A percentile compares a stretch with the other conserved stretches of the same genome.
These are phyloP conservation scores for Pseudococcus longispinus DNA, from an alignment of 2,888 invertebrate species.

Conservation along the genomic window DNA sequence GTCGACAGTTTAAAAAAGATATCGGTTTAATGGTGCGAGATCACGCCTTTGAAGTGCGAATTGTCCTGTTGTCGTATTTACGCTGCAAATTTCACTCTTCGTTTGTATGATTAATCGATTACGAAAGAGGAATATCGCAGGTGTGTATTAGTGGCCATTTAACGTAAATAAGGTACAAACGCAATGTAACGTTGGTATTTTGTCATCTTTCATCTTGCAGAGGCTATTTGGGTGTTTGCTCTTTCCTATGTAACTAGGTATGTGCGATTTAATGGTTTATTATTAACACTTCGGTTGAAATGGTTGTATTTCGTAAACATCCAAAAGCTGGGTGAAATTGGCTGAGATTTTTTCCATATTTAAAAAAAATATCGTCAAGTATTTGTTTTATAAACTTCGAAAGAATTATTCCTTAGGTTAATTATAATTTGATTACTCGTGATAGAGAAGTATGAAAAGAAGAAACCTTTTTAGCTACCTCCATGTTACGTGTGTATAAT, in stretches of 20 bases:
- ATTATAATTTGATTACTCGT: background rate
- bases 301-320: background rate
- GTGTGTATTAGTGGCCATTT: constrained; percentile 31
- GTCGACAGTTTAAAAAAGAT: background rate
- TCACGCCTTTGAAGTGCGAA: constrained; percentile 35
- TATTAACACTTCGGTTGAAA: background rate
- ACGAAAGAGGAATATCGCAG: background rate
- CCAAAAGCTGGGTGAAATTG: background rate
- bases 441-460: background rate
- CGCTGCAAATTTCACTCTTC: background rate
- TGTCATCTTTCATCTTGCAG: background rate
- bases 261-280: background rate
- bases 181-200: background rate
- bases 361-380: no score
- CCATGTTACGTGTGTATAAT: background rate
- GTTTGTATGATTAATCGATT: constrained; percentile 23
- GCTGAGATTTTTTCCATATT: background rate
- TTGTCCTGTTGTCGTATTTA: background rate
- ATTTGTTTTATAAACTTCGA: background rate
- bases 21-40: constrained; percentile 38
- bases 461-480: background rate
- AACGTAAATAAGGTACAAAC: background rate
- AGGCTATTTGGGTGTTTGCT: background rate
- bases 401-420: background rate
- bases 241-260: background rate